Evolutionary conservation across 1,140 invertebrate species (phyloP), one percentile per base, ranked within the genome.

Genomic region (Philopotamus ludificatus): DNA sequence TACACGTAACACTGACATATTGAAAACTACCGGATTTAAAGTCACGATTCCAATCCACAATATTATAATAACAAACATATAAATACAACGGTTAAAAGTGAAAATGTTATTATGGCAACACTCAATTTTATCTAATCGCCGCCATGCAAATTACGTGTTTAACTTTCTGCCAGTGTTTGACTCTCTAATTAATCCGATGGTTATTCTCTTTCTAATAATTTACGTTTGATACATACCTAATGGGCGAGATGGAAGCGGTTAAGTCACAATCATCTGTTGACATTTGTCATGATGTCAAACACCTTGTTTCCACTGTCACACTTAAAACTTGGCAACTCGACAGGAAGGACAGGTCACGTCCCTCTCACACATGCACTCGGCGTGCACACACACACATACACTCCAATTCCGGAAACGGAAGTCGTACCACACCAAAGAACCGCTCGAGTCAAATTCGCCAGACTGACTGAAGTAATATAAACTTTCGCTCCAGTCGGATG

Each of bases 181-280:
- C n/a, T n/a, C n/a, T n/a, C n/a, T n/a, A n/a, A n/a, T n/a, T n/a
- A n/a, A n/a, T n/a, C n/a, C n/a, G n/a, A n/a, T n/a, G n/a, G n/a
- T n/a, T n/a, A n/a, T n/a, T n/a, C n/a, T n/a, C 45, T 49, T 49
- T 21, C 45, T 49, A 9, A 10, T 21, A 49, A 49, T 16, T 16
- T 49, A 16, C 20, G 9, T 4, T 9, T 16, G 2, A 16, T 49
- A 18, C 45, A 44, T 44, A 44, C 44, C 61, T 22, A 25, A 26
- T 28, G 1, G 20, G 23, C 25, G 44, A 10, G 25, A 22, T 28
- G 28, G 26, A 55, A 28, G 2, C 22, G 15, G 42, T 62, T 3
- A 34, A 55, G 23, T 59, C 58, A 25, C 21, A 34, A 60, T 67
- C 58, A 67, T 67, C 65, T 67, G 54, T 67, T 63, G 51, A 67